phyloP scores from a whole-genome alignment of 2,113 vertebrate species.

The Dipodomys ordii region DNA sequence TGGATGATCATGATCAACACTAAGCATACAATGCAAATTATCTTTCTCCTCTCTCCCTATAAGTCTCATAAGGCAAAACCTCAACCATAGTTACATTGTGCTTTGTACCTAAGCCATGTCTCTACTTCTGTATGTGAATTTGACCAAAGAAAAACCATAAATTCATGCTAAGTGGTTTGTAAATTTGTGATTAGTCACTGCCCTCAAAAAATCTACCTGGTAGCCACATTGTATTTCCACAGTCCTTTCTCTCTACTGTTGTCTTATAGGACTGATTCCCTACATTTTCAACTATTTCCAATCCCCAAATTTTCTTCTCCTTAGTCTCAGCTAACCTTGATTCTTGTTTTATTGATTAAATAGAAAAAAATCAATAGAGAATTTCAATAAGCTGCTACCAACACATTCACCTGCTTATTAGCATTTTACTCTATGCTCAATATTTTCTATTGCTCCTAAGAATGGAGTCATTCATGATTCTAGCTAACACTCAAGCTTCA shows the following conservation, averaged over 20 bases:
- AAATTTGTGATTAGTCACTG: neutral
- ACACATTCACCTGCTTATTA: neutral
- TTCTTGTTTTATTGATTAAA: conserved; percentile 56
- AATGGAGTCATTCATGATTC: neutral
- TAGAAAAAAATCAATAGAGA: conserved; percentile 16
- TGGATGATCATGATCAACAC: neutral
- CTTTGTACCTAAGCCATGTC: neutral
- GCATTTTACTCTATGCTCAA: neutral
- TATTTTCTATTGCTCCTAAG: conserved; percentile 9
- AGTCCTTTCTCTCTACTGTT: neutral
- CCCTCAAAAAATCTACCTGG: neutral
- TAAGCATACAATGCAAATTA: neutral
- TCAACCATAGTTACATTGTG: neutral
- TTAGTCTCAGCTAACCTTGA: neutral
- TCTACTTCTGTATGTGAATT: neutral
- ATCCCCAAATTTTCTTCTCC: neutral
- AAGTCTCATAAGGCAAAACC: neutral
- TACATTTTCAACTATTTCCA: neutral
- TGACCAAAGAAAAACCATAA: neutral
- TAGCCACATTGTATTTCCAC: neutral
- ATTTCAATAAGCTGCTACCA: neutral
- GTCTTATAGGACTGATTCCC: neutral
- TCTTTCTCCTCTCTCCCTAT: neutral
- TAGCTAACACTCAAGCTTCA: neutral
- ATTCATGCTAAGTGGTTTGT: neutral